A percentile compares a stretch with the other conserved stretches of the same genome.
These are phyloP conservation scores for Cosmia trapezina DNA, from an alignment of 2,888 invertebrate genomes.

Conservation along the genomic window DNA sequence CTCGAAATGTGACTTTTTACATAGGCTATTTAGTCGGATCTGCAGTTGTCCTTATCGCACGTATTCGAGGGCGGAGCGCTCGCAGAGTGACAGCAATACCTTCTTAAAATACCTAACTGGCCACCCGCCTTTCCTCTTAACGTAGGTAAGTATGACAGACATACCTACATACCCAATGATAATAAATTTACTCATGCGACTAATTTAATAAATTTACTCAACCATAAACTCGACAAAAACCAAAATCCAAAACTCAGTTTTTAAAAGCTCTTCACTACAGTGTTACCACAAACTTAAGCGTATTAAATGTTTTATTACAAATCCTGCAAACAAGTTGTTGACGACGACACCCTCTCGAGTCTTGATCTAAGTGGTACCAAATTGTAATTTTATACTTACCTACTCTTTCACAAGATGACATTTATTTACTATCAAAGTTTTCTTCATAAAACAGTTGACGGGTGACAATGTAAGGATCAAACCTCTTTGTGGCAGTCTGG, in stretches of 20 bases:
- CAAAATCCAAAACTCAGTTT: no score
- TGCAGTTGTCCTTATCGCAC: no score
- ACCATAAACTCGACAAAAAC: no score
- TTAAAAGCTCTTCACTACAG: not conserved
- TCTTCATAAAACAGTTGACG: constrained; percentile 29
- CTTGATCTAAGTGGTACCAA: not conserved
- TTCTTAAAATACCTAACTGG: no score
- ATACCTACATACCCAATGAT: not conserved
- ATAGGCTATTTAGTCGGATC: no score
- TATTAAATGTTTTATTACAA: not conserved
- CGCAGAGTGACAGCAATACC: no score
- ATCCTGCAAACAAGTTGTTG: not conserved
- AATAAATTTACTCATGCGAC: no score
- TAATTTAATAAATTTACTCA: no score
- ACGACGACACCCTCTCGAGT: not conserved
- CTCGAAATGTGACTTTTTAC: no score
- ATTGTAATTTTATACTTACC: not conserved
- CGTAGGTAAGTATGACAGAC: no score
- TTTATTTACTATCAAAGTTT: constrained; percentile 36
- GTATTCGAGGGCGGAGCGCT: no score
- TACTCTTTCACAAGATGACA: not conserved
- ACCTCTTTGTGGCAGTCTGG: constrained; percentile 13
- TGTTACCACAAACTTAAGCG: not conserved
- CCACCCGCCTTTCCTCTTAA: no score
- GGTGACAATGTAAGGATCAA: constrained; percentile 30